These are phyloP conservation scores for Spisula solida DNA, from an alignment of 2,888 invertebrate genomes.

Conservation along the genomic window DNA sequence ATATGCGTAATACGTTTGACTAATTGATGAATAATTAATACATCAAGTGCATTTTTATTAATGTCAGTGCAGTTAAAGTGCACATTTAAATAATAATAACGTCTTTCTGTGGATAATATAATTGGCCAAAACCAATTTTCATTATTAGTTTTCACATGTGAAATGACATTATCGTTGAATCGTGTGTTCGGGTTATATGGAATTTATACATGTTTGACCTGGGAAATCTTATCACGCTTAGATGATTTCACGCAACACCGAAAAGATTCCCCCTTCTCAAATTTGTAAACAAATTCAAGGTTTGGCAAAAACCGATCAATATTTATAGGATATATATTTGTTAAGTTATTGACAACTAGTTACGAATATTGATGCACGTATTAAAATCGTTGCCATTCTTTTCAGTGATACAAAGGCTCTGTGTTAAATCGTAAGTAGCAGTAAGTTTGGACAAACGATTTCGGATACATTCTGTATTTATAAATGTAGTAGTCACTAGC, in stretches of 20 bases:
- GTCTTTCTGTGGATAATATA: too few species aligned
- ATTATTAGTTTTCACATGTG: too few species aligned
- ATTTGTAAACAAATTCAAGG: slow-evolving; percentile 2
- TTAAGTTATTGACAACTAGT: neutral
- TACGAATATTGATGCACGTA: neutral
- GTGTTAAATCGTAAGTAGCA: slow-evolving; percentile 1
- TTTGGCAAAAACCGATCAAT: neutral
- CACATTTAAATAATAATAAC: too few species aligned
- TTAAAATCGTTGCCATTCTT: neutral
- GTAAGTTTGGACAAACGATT: neutral
- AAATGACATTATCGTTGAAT: too few species aligned
- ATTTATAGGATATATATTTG: neutral
- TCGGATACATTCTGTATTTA: neutral
- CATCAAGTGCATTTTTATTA: too few species aligned
- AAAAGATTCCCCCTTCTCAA: neutral
- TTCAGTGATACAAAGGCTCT: neutral
- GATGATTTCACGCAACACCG: neutral
- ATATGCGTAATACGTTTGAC: too few species aligned
- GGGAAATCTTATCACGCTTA: neutral
- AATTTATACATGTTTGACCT: slow-evolving; percentile 3
- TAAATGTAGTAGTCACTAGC: too few species aligned
- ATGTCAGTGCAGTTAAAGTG: too few species aligned
- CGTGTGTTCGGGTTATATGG: too few species aligned
- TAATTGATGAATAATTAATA: too few species aligned
- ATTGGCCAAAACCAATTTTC: too few species aligned